Evolutionary conservation across 2,888 invertebrate genomes (phyloP).

Genomic region (Hyles lineata): DNA sequence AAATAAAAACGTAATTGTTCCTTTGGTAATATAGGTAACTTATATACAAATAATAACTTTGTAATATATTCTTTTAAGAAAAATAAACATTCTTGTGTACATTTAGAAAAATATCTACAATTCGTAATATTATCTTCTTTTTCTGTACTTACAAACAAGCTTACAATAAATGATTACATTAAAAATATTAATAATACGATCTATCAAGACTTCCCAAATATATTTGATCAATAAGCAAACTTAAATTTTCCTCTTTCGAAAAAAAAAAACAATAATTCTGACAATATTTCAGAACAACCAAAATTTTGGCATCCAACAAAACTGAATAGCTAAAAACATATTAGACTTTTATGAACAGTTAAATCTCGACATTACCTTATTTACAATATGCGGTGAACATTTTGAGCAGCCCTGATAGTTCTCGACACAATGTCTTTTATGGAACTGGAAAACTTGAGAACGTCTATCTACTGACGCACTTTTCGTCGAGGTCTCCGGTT

Average conservation of each 20-base stretch:
- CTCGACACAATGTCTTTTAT: conserved; percentile 4
- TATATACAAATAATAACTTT: not conserved
- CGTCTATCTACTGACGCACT: conserved; percentile 70
- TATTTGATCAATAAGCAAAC: not conserved
- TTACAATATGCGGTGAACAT: not conserved
- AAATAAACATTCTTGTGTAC: not conserved
- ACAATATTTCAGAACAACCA: too few species aligned
- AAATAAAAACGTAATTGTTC: not conserved
- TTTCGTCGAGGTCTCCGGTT: conserved; percentile 64
- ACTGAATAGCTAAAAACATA: not conserved
- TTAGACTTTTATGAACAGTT: not conserved
- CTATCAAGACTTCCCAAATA: conserved; percentile 3
- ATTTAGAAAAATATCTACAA: conserved; percentile 7
- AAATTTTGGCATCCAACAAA: too few species aligned
- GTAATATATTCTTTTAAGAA: not conserved
- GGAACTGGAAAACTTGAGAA: too few species aligned
- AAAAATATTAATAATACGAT: not conserved
- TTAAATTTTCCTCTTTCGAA: too few species aligned
- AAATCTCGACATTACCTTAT: too few species aligned
- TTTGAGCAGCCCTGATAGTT: conserved; percentile 24
- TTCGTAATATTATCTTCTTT: not conserved
- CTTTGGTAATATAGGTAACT: not conserved
- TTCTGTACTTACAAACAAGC: not conserved
- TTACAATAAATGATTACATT: not conserved
- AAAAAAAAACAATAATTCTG: too few species aligned